Base-by-base conservation (phyloP, 2,113 vertebrate genomes). In the Grammomys dolichurus region DNA sequence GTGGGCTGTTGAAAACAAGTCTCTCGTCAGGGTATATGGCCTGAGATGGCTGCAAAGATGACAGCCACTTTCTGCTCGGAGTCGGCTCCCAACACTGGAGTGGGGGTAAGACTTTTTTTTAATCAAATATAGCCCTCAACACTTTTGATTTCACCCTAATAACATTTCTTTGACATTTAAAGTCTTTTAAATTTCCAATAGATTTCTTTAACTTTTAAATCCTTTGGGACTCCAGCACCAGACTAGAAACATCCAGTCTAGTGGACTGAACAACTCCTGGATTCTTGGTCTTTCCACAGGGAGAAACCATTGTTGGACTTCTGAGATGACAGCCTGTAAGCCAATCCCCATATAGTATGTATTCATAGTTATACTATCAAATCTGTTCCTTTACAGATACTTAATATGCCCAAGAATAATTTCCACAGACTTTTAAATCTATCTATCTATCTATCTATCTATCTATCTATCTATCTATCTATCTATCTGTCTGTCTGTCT, bases 91-190 rank as follows among this genome's bases (percentile, higher is more conserved):
- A 40, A 40, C 14, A 40, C 63, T n/a, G 3, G 16, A 16, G 5
- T 56, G 17, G 10, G 14, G 46, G 12, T 73, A 82, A 63, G 8
- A 36, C 28, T 3, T 13, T 46, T 58, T 75, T 46, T 22, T 17
- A 22, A 60, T 19, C n/a, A 89, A 54, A n/a, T 60, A 46, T 1
- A 72, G 60, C 1, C 40, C 92, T 96, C 24, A 84, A 65, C 6
- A 84, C 48, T 36, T 87, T 67, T 63, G n/a, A 63, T 43, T 63
- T 84, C 22, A 31, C 43, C 73, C 58, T 58, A 95, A 65, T 58
- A 89, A 11, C 9, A 70, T 85, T 81, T 93, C 31, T 46, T 93
- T 95, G 40, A 82, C 20, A 36, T 92, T 77, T 87, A 36, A 96
- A 95, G 24, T 1, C 16, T 58, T 90, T 88, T 48, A 93, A 69